Base-by-base conservation (phyloP, 2,888 invertebrate genomes). In the Gastrophysa polygoni region DNA sequence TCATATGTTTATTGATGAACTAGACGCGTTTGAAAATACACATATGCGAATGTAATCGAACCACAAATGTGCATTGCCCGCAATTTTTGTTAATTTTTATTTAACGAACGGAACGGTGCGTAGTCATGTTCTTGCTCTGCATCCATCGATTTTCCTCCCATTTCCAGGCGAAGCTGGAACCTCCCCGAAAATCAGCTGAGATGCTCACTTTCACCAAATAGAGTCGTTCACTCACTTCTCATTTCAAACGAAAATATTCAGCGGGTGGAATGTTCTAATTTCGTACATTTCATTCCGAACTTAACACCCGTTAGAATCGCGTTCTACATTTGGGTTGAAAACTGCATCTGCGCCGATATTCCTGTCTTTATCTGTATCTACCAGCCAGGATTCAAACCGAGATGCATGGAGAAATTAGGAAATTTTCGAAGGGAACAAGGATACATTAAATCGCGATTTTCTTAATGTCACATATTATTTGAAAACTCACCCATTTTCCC, bases 401-500 rank as follows among this genome's bases (percentile, higher is more conserved):
- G 38, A 38, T 38, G 38, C 38, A 14, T n/a, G 14, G 38, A 10
- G 38, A 14, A 38, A 38, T 38, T 14, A 6, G 38, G 38, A n/a
- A 14, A 3, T 38, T 38, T 24, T 24, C 7, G 24, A 7, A 24
- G n/a, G n/a, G n/a, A n/a, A n/a, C n/a, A n/a, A n/a, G 3, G 24
- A 24, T 24, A 24, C 24, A 24, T 24, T 24, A 3, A 3, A 24
- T 3, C 7, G 7, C 4, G 24, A 5, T 24, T 7, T 7, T 24
- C 4, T 24, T 24, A 3, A 24, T 3, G 24, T 3, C 7, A 24
- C 3, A 24, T 24, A 24, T 24, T 24, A 24, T 5, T 24, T 48
- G 51, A 57, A 52, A 21, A 70, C 72, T 71, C 64, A 72, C 72
- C 70, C 68, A 68, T 58, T 68, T 59, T 48, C 49, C 61, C 71